phyloP scores from a whole-genome alignment of 2,888 invertebrate species.

The Athalia circularis region DNA sequence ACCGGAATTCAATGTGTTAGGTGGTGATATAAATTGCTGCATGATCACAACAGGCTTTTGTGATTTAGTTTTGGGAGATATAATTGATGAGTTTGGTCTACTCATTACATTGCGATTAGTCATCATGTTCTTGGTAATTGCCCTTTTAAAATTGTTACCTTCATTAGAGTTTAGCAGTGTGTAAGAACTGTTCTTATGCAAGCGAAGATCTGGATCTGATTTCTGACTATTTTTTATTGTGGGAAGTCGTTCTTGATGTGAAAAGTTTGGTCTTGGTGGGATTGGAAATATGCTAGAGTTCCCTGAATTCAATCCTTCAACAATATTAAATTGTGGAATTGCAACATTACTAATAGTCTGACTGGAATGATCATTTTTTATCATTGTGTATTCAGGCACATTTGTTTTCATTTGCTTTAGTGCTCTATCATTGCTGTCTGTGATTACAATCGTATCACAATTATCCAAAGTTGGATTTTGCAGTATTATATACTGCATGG shows the following conservation, averaged over 20 bases:
- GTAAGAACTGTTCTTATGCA: conserved; percentile 6
- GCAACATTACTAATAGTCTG: neutral
- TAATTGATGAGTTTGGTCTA: conserved; percentile 7
- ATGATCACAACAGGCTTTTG: conserved; percentile 46
- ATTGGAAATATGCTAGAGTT: neutral
- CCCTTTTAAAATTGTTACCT: neutral
- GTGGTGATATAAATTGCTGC: conserved; percentile 42
- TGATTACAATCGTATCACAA: conserved; percentile 21
- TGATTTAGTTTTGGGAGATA: conserved; percentile 26
- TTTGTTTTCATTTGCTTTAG: conserved; percentile 1
- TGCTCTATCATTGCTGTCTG: conserved; percentile 24
- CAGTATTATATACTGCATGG: conserved; percentile 31
- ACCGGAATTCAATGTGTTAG: conserved; percentile 11
- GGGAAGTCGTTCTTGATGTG: neutral
- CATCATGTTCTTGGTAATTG: neutral
- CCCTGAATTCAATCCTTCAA: conserved; percentile 21
- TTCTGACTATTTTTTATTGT: neutral
- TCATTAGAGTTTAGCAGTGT: neutral
- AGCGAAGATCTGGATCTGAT: neutral
- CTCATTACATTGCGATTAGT: neutral
- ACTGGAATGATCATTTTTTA: conserved; percentile 26
- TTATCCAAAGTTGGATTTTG: conserved; percentile 33
- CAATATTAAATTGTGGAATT: conserved; percentile 15
- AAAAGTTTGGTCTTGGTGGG: neutral
- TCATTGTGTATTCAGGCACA: conserved; percentile 20